Evolutionary conservation across 2,797 vertebrate species (phyloP), one percentile per base, ranked within the genome.

Genomic region (Poeciliopsis infans): DNA sequence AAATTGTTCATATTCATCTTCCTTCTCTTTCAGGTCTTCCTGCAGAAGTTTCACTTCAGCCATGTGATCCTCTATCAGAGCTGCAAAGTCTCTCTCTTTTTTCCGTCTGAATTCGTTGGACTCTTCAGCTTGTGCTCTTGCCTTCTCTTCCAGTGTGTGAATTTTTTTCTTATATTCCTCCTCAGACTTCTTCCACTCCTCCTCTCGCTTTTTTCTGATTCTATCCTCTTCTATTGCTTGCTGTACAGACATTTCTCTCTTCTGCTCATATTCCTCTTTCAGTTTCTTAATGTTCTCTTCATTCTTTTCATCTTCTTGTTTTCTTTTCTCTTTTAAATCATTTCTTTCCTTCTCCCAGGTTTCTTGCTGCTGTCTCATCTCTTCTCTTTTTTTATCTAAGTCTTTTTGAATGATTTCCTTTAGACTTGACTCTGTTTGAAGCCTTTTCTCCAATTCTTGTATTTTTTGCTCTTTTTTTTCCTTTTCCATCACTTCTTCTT

Each of bases 121-220:
- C 23, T 84, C 28, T 72, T 89, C 88, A 25, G 83, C 85, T 69
- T 80, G 0, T 31, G 10, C 33, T 84, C 88, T 87, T 39, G 81
- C 81, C 6, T 81, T 77, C 2, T 83, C 80, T 73, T 81, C 77
- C 66, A 74, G 47, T 0, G 28, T 45, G 20, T 3, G 3, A 1
- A 71, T 2, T 66, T 47, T 3, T 57, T 36, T 71, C 51, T 69
- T 23, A 7, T 45, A 31, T 0, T 28, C 53, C 7, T 81, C 31
- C 12, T 77, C 75, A 12, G 61, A 31, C 2, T 31, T 36, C 31
- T 70, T 51, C 4, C 23, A 8, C 10, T 78, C 28, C 11, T 78
- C 57, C 2, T 64, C 69, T 25, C 36, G n/a, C 33, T 59, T 18
- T 59, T 13, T 57, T 72, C 53, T 78, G 0, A 57, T 41, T 77